Percentiles rank a stretch among this genome's conserved stretches.
Conservation (phyloP, 2,888 invertebrate species). For the Mellilla xanthometata region DNA sequence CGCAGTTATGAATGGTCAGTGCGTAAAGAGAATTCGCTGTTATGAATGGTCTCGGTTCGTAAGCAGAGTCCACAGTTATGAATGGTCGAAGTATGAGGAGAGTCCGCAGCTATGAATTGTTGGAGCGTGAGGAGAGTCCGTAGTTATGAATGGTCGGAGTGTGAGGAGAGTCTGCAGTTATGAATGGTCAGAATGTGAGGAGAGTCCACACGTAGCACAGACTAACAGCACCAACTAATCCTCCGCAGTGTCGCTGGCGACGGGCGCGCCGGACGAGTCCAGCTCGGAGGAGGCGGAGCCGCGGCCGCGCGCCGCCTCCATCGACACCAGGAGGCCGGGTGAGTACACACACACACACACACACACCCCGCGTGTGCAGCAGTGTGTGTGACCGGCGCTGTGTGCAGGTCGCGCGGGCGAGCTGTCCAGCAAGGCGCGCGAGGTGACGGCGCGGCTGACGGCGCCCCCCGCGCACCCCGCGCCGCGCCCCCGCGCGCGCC, state of each 20-base stretch:
- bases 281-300: slow-evolving; percentile 87
- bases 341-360: too few relatives aligned
- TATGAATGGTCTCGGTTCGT: too few relatives aligned
- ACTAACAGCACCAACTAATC: slow-evolving; percentile 25
- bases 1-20: too few relatives aligned
- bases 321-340: slow-evolving; percentile 80
- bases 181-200: too few relatives aligned
- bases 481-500: slow-evolving; percentile 47
- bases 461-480: slow-evolving; percentile 50
- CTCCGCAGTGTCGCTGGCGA: slow-evolving; percentile 84
- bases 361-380: too few relatives aligned
- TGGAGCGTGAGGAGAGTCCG: too few relatives aligned
- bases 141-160: too few relatives aligned
- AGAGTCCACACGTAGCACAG: slow-evolving; percentile 12
- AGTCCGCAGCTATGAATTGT: too few relatives aligned
- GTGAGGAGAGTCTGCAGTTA: too few relatives aligned
- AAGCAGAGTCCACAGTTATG: too few relatives aligned
- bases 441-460: slow-evolving; percentile 70
- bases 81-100: too few relatives aligned
- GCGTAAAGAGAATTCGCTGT: too few relatives aligned
- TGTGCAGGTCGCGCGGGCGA: slow-evolving; percentile 72
- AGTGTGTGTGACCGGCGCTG: slow-evolving; percentile 78
- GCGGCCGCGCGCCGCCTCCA: slow-evolving; percentile 85
- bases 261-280: slow-evolving; percentile 90
- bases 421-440: slow-evolving; percentile 69